Conservation (phyloP, 2,113 vertebrate genomes). For the Pheucticus melanocephalus region DNA sequence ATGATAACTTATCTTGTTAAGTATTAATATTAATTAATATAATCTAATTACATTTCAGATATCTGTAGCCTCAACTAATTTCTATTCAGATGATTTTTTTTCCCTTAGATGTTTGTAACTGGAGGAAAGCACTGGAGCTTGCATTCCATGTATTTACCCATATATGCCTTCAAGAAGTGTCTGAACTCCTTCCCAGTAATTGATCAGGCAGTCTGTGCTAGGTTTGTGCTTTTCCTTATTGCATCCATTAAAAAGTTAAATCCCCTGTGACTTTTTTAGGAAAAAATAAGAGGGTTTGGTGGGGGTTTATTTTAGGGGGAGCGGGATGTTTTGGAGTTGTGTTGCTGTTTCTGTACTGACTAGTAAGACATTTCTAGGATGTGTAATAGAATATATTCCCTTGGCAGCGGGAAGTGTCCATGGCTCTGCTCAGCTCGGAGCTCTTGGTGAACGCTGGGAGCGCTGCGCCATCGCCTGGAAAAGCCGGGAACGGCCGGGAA, state of each 20-base stretch:
- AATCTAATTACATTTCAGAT: not conserved
- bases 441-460: not conserved
- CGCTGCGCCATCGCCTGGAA: not conserved
- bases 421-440: rapidly evolving
- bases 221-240: not conserved
- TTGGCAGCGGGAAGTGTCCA: rapidly evolving
- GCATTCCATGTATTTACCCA: not conserved
- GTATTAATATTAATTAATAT: not conserved
- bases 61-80: not conserved
- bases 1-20: not conserved
- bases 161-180: not conserved
- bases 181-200: not conserved
- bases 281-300: not conserved
- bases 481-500: not conserved
- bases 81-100: not conserved
- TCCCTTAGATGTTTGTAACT: not conserved
- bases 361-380: not conserved
- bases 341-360: not conserved
- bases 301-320: not conserved
- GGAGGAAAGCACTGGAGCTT: not conserved
- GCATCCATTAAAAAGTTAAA: not conserved
- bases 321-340: not conserved
- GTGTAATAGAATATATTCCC: rapidly evolving
- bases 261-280: not conserved
- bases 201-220: not conserved